These are phyloP conservation scores for Neopipo cinnamomea DNA, from an alignment of 2,113 vertebrate genomes.

Conservation along the genomic window DNA sequence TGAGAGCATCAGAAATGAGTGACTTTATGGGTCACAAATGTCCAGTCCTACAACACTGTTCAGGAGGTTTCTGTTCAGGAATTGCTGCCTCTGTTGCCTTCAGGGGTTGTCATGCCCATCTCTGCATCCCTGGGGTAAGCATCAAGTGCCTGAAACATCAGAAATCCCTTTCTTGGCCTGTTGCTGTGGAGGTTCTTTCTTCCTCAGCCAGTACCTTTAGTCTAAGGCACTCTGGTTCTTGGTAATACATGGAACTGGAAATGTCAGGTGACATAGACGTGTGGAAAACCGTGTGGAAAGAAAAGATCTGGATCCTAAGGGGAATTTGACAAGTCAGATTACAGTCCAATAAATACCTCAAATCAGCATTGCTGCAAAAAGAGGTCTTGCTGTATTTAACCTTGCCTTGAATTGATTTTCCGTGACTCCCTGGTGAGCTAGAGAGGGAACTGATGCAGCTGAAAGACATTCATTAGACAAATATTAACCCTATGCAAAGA, in stretches of 20 bases:
- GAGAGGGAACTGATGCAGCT: background rate
- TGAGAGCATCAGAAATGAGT: background rate
- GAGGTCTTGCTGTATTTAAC: background rate
- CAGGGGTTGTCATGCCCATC: background rate
- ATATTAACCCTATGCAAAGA: background rate
- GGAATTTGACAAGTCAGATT: background rate
- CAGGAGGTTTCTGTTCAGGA: background rate
- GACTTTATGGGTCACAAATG: background rate
- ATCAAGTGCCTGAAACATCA: background rate
- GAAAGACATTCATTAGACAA: background rate
- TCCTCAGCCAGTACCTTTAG: background rate
- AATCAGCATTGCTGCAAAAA: background rate
- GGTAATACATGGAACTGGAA: background rate
- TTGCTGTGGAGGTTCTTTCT: background rate
- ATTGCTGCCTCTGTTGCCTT: background rate
- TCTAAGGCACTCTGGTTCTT: background rate
- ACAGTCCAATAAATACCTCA: background rate
- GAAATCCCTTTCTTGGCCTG: background rate
- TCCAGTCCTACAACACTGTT: background rate
- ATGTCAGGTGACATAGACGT: background rate
- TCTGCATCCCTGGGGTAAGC: background rate
- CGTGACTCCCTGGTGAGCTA: background rate
- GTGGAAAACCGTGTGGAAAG: background rate
- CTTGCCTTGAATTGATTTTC: background rate
- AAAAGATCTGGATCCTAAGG: background rate